Evolutionary conservation across 2,113 vertebrate species (phyloP), one percentile per base, ranked within the genome.

Genomic region (Amphiprion ocellaris): DNA sequence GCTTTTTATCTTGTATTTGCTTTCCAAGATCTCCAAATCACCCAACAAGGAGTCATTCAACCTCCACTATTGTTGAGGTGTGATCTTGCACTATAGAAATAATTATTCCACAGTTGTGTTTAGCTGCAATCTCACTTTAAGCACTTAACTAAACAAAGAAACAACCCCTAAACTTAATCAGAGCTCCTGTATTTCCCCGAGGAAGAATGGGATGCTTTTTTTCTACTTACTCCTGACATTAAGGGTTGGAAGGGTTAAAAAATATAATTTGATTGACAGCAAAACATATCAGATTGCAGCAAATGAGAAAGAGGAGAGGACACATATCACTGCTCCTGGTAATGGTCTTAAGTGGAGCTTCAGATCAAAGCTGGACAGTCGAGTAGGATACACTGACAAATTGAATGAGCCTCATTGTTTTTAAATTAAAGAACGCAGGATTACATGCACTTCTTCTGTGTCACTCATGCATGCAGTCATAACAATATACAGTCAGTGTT

Each of bases 321-420:
- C 79, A 85, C 85, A 85, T 90, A 52, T 75, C 86, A 84, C 75
- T 81, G 86, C 84, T 62, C 72, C 54, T 33, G 50, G 73, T 85
- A 87, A 87, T 84, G 79, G 67, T 77, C 81, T 79, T 60, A 77
- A 68, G 54, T 67, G 55, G 65, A 82, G 39, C 63, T 63, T 64
- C 62, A 84, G 73, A 90, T 92, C 90, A 92, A 89, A 90, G 93
- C 65, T 26, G 41, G 55, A 81, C 77, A 77, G 67, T 74, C 74
- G 17, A 56, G 52, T 56, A 52, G 26, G 33, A 26, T 23, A 79
- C 82, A 83, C 59, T 59, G 71, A 69, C 69, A 83, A 65, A 80
- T 72, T 74, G 54, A 74, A 24, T 72, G 46, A 63, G 53, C 71
- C 72, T 58, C 72, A 56, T 39, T 70, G 50, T 59, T 68, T 84